Evolutionary conservation across 2,888 invertebrate species (phyloP), one percentile per base, ranked within the genome.

Genomic region (Synergus itoensis): DNA sequence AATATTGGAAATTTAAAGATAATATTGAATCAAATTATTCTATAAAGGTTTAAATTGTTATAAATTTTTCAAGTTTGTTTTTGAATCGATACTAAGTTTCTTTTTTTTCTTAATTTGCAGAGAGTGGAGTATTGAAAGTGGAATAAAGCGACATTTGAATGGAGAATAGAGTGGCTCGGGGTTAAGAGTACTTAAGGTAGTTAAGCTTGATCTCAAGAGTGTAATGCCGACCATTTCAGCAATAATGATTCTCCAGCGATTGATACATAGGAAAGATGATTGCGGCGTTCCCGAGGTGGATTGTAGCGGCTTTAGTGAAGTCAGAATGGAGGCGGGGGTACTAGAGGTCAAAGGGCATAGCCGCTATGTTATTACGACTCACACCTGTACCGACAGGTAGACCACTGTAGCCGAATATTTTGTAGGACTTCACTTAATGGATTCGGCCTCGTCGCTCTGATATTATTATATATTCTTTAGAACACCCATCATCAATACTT

Each of bases 321-420:
- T 90, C 88, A 81, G 87, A 80, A 82, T 81, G 83, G 81, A 83
- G 85, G 82, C 81, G 84, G 87, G 85, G 87, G 87, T 86, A 87
- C 84, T 80, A 78, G 84, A 84, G 90, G 91, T 91, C 87, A 87
- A 83, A 90, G 91, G 90, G 87, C 90, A 88, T 86, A 83, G 80
- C 89, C 81, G 87, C 91, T 86, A 86, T 92, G 88, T 92, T 89
- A 92, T 92, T 92, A 92, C 90, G 87, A 87, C 89, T 90, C 90
- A 90, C 91, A 91, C 91, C 91, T 91, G 91, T 89, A 89, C 84
- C 88, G 85, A 84, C 76, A 79, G 77, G 67, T 40, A 57, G 28
- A 21, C 48, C 65, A 65, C 77, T 67, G 53, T 60, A 77, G 81
- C 82, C 84, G 81, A 84, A 83, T 84, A 79, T 84, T 82, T 76